Base-by-base conservation (phyloP, 2,888 invertebrate species). In the Neoascia interrupta region DNA sequence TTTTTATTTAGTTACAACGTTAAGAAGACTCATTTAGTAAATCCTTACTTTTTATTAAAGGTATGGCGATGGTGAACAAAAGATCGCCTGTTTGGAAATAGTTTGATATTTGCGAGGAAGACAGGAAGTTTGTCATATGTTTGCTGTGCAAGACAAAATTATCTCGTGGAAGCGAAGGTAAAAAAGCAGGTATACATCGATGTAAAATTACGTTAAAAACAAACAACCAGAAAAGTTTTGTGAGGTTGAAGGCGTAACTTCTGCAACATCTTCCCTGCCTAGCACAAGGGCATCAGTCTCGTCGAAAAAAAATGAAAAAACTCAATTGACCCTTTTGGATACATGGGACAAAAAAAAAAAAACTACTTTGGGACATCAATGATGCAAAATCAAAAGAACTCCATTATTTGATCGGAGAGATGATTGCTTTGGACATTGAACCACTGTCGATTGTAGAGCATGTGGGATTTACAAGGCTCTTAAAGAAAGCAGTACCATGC, bases 401-500 rank as follows among this genome's bases (percentile, higher is more conserved):
- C 5, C 36, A 36, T 15, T 36, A 36, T 11, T 36, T 36, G 2
- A 36, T 36, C 3, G 11, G 13, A 5, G 36, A 36, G 13, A 36
- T 36, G 36, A 36, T 36, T 36, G 36, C 36, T 11, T 36, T 36
- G 11, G 36, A 36, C 11, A 36, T 11, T 11, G 36, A 36, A 36
- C 36, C 36, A 11, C 11, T 36, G 5, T 36, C 11, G 5, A 8
- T 36, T 5, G 11, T 34, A 3, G 34, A 34, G 11, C 34, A n/a
- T 8, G 34, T 34, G 2, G 36, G 36, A 5, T 36, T 36, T 11
- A 21, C 4, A 18, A n/a, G 11, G 16, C 47, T 47, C 13, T 8
- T 47, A 28, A 28, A 26, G 23, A 47, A 47, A 28, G 47, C 47
- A 47, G 13, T 28, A 10, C 16, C 47, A 21, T 8, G 43, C 21